These are phyloP conservation scores for Arothron firmamentum DNA, from an alignment of 2,113 vertebrate genomes.

Conservation along the genomic window DNA sequence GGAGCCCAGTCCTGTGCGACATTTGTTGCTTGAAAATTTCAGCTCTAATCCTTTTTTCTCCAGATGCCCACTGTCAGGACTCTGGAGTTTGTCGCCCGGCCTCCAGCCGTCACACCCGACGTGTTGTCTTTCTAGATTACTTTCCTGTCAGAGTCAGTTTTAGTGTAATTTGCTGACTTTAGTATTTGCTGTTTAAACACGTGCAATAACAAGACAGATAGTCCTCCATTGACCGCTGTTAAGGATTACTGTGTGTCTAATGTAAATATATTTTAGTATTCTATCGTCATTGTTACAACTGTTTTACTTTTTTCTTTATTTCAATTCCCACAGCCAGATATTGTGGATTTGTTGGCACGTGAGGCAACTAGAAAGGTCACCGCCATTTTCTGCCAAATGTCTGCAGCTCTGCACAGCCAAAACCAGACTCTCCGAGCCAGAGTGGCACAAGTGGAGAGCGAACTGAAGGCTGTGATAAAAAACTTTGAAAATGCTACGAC, in stretches of 20 bases:
- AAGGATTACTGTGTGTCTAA: background rate
- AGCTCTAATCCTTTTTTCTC: no score
- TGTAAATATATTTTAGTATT: background rate
- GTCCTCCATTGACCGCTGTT: background rate
- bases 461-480: constrained; percentile 27
- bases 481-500: constrained; percentile 21
- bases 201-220: no score
- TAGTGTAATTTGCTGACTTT: no score
- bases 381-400: constrained; percentile 55
- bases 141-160: no score
- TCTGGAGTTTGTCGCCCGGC: no score
- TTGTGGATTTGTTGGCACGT: constrained; percentile 32
- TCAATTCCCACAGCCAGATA: constrained; percentile 24
- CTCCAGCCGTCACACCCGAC: no score
- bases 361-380: constrained; percentile 67
- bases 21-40: no score
- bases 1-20: no score
- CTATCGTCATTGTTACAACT: background rate
- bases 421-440: constrained; percentile 22
- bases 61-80: no score
- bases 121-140: no score
- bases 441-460: constrained; percentile 33
- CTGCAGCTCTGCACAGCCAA: constrained; percentile 23
- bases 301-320: background rate
- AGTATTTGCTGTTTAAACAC: no score